Evolutionary conservation across 1,140 invertebrate species (phyloP).

Genomic region (Cyrtorhinus lividipennis): DNA sequence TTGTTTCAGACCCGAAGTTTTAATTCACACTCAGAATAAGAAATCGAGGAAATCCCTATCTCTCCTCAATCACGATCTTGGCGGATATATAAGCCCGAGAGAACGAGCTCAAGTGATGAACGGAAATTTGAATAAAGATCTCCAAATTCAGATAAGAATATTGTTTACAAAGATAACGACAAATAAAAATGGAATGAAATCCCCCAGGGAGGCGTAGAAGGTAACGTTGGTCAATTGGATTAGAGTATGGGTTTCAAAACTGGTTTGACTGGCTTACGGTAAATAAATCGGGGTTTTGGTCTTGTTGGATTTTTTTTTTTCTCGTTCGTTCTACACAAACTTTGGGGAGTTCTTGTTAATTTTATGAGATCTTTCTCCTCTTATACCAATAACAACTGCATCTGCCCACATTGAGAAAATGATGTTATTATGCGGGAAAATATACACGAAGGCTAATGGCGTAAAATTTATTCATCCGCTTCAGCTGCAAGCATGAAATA

Average conservation of each 20-base stretch:
- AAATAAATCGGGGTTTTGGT: background rate
- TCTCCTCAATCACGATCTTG: too few relatives aligned
- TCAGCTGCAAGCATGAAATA: too few relatives aligned
- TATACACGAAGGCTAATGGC: too few relatives aligned
- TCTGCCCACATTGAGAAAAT: background rate
- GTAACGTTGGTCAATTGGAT: background rate
- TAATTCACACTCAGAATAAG: background rate
- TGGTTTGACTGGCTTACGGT: background rate
- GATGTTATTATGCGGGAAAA: background rate
- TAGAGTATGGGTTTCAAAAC: background rate
- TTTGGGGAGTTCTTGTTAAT: background rate
- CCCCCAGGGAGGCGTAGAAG: background rate
- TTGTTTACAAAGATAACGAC: background rate
- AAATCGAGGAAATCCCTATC: too few relatives aligned
- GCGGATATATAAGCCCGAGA: background rate
- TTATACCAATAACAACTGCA: background rate
- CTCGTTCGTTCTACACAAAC: background rate
- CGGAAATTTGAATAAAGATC: background rate
- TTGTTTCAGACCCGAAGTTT: too few relatives aligned
- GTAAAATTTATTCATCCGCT: too few relatives aligned
- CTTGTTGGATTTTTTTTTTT: background rate
- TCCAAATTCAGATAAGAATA: background rate
- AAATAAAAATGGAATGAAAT: background rate
- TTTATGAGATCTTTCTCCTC: background rate
- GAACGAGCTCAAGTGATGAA: background rate